Evolutionary conservation across 2,797 vertebrate species (phyloP), one percentile per base, ranked within the genome.

Genomic region (Hoplostethus mediterraneus): DNA sequence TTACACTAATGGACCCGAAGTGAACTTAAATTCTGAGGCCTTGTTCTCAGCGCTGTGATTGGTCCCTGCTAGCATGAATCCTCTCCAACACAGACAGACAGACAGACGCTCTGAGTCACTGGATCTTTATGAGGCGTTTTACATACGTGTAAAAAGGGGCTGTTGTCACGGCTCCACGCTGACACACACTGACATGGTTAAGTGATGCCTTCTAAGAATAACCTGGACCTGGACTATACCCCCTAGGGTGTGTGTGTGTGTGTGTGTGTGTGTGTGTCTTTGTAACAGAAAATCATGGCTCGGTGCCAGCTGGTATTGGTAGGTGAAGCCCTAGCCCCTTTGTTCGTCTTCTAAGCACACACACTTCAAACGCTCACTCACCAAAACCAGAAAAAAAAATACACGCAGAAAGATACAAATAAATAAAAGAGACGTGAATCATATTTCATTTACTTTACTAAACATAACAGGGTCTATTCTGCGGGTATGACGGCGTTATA

Each of bases 111-210:
- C 87, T 60, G 80, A 80, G 73, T 84, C 84, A 87, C 86, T 89
- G 72, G 70, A 71, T 85, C 71, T 93, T 92, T 90, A 88, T 86
- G 88, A 86, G 73, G 83, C 82, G 72, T 92, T 92, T 90, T 87
- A 91, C 79, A 85, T 71, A 57, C 2, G 60, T 83, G 79, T 88
- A 81, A 86, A 87, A 81, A 86, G 87, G 36, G 60, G 49, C 67
- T 55, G 53, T 1, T 90, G 90, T 89, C 86, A 73, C 79, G 60
- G 74, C 79, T 76, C 71, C 73, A 58, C 9, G 30, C 54, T n/a
- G 40, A 58, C 30, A 63, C 49, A 36, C 52, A 36, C 52, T 38
- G 30, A 31, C 8, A 45, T 12, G 40, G 52, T 36, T 25, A 47
- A 55, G n/a, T 33, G 53, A 55, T 33, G 63, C 13, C 76, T 63